Percentiles rank a stretch among this genome's conserved stretches.
These are phyloP conservation scores for Temnopleurus reevesii DNA, from an alignment of 53 echinoderm and acorn worm genomes.

Conservation along the genomic window DNA sequence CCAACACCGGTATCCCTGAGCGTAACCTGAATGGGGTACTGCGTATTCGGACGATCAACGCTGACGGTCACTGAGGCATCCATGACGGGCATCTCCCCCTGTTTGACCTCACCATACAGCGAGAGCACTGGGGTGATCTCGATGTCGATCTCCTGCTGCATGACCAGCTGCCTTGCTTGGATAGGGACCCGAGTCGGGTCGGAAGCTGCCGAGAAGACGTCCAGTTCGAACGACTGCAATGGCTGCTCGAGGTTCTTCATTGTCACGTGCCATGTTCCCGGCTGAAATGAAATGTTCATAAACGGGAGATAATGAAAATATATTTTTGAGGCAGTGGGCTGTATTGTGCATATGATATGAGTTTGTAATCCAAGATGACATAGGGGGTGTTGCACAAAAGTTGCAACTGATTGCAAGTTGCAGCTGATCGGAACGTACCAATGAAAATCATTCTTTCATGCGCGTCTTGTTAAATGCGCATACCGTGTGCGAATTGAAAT, in stretches of 20 bases:
- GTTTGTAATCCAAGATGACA: no score
- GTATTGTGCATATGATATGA: no score
- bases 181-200: neutral
- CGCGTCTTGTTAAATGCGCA: no score
- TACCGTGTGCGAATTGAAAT: no score
- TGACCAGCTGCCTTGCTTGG: constrained; percentile 39
- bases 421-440: no score
- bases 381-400: no score
- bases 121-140: neutral
- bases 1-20: constrained; percentile 42
- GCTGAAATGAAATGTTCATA: neutral
- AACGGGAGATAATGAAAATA: no score
- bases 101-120: constrained; percentile 46
- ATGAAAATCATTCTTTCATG: no score
- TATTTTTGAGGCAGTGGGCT: no score
- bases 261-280: constrained; percentile 3
- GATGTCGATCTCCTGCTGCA: neutral
- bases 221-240: neutral
- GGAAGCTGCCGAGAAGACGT: constrained; percentile 44
- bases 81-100: constrained; percentile 48
- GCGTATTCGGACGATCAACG: constrained; percentile 18
- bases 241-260: neutral
- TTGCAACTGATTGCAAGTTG: no score
- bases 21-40: neutral
- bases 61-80: constrained; percentile 8